Conservation (phyloP, 2,797 vertebrate species). For the Tenualosa thibaudeaui region DNA sequence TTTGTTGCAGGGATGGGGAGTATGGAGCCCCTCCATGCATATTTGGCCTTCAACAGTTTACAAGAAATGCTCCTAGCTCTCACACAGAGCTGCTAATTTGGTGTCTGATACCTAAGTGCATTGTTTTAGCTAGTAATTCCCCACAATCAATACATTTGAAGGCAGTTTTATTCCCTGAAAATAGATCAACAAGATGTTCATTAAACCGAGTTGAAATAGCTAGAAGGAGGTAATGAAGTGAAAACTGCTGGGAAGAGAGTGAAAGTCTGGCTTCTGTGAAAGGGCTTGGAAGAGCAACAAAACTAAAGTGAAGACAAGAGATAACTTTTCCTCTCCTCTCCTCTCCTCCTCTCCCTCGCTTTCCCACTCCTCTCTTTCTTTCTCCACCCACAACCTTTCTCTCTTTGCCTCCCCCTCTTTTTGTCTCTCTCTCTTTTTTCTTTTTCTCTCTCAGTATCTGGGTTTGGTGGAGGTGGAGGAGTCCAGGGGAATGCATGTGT, state of each 20-base stretch:
- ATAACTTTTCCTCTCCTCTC: slow-evolving; percentile 1
- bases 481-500: slow-evolving; percentile 92
- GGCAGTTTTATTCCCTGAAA: slow-evolving; percentile 2
- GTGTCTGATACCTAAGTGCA: not conserved
- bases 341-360: slow-evolving; percentile 2
- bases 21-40: not conserved
- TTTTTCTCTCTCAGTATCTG: slow-evolving; percentile 75
- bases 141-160: not conserved
- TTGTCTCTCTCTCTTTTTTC: not conserved
- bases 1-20: not conserved
- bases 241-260: not conserved
- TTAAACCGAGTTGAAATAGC: not conserved
- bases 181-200: not conserved
- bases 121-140: not conserved
- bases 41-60: not conserved
- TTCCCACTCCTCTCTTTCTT: not conserved
- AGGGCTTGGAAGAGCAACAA: not conserved
- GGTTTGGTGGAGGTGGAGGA: slow-evolving; percentile 90
- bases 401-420: not conserved
- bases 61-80: not conserved
- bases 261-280: not conserved
- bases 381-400: slow-evolving; percentile 1
- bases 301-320: not conserved
- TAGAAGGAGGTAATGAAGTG: slow-evolving; percentile 9
- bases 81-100: not conserved